Conservation (phyloP, 2,888 invertebrate genomes). For the Acleris sparsana region DNA sequence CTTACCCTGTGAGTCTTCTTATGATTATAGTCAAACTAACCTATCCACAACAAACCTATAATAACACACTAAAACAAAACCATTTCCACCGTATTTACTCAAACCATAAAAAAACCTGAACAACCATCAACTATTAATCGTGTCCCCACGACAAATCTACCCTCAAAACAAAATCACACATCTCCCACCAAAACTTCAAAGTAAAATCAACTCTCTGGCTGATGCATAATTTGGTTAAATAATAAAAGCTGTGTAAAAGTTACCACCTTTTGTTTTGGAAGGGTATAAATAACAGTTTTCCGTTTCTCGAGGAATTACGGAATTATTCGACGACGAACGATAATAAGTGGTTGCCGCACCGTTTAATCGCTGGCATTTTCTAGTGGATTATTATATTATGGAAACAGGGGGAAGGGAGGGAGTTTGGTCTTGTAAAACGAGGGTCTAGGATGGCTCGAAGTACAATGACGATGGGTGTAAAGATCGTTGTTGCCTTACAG, state of each 20-base stretch:
- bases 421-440: slow-evolving; percentile 8
- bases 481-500: not conserved
- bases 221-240: no score
- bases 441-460: slow-evolving; percentile 6
- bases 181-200: no score
- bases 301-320: slow-evolving; percentile 65
- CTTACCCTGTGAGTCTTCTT: no score
- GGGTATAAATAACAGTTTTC: slow-evolving; percentile 65
- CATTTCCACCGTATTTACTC: slow-evolving; percentile 26
- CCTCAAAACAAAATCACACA: no score
- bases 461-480: slow-evolving; percentile 50
- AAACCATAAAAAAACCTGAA: slow-evolving; percentile 27
- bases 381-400: slow-evolving; percentile 63
- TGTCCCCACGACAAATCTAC: slow-evolving; percentile 49
- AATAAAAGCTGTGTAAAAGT: no score
- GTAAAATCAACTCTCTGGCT: no score
- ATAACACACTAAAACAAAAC: slow-evolving; percentile 2
- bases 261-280: no score
- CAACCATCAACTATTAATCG: slow-evolving; percentile 45
- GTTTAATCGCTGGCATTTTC: slow-evolving; percentile 77
- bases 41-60: no score
- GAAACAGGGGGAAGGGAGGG: slow-evolving; percentile 45
- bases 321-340: slow-evolving; percentile 49
- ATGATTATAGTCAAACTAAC: not conserved
- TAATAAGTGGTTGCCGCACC: slow-evolving; percentile 57